Evolutionary conservation across 2,888 invertebrate genomes (phyloP).

Genomic region (Dermolepida albohirtum): DNA sequence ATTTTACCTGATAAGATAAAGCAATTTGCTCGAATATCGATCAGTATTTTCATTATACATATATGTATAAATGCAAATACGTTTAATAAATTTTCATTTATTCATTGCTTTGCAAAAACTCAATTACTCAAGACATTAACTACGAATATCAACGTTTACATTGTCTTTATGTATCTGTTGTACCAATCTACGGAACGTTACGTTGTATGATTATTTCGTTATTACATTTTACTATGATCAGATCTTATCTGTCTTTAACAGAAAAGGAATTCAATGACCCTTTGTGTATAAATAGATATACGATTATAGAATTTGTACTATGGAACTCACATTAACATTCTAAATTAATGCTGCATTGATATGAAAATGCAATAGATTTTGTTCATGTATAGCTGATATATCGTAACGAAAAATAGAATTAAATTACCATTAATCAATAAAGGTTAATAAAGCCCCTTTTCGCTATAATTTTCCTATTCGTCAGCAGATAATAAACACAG

Average conservation of each 20-base stretch:
- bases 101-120: conserved; percentile 20
- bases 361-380: conserved; percentile 7
- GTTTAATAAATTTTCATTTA: conserved; percentile 10
- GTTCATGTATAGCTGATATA: background rate
- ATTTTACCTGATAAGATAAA: too few species aligned
- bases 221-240: conserved; percentile 17
- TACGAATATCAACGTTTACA: conserved; percentile 6
- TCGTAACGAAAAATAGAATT: background rate
- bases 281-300: conserved; percentile 22
- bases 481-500: too few species aligned
- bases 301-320: conserved; percentile 28
- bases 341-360: conserved; percentile 19
- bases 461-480: too few species aligned
- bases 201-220: conserved; percentile 19
- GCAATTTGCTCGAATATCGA: background rate
- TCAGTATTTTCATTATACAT: background rate
- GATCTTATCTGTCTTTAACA: conserved; percentile 20
- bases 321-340: conserved; percentile 20
- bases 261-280: conserved; percentile 30
- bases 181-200: conserved; percentile 2
- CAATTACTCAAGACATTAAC: conserved; percentile 25
- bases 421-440: too few species aligned
- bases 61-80: background rate
- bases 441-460: too few species aligned
- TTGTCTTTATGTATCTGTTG: conserved; percentile 15